Conservation (phyloP, 2,888 invertebrate genomes). For the Lutraria lutraria region DNA sequence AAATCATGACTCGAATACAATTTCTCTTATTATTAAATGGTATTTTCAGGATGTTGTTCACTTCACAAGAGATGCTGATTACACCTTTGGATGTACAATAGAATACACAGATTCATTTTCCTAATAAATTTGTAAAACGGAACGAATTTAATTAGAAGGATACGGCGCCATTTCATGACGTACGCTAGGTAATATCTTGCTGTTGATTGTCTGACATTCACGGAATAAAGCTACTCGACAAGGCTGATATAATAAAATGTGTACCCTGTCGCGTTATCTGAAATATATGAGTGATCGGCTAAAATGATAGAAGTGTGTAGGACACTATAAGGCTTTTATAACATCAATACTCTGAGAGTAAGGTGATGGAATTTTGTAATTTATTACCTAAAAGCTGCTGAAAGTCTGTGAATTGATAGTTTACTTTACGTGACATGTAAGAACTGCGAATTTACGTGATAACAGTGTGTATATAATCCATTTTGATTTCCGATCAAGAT, state of each 20-base stretch:
- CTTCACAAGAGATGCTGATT: not conserved
- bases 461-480: not conserved
- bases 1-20: not conserved
- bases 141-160: not conserved
- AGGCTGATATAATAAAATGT: not conserved
- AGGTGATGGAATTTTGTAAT: not conserved
- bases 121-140: not conserved
- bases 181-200: not conserved
- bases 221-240: not conserved
- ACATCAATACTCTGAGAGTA: not conserved
- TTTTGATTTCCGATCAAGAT: not conserved
- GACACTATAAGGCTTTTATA: not conserved
- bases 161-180: not conserved
- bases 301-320: not conserved
- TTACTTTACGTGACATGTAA: not conserved
- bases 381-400: not conserved
- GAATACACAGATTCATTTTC: not conserved
- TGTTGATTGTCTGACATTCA: not conserved
- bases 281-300: not conserved
- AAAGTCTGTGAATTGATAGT: not conserved
- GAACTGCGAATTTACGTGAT: not conserved
- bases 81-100: not conserved
- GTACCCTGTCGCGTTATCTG: not conserved
- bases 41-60: not conserved
- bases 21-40: not conserved